These are phyloP conservation scores for Chaenocephalus aceratus DNA, from an alignment of 2,113 vertebrate genomes.

Conservation along the genomic window DNA sequence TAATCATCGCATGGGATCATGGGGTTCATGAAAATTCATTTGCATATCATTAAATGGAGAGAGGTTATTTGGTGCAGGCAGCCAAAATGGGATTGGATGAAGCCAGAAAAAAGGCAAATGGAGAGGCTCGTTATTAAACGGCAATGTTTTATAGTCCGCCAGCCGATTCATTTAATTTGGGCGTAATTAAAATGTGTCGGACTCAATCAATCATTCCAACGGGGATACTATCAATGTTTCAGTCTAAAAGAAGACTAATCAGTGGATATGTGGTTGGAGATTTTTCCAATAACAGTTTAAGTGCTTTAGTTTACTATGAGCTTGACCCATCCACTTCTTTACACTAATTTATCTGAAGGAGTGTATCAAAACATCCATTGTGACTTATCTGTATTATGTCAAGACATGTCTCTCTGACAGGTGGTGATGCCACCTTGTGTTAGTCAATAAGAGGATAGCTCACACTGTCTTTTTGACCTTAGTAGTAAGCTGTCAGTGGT, in stretches of 20 bases:
- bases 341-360: slow-evolving; percentile 45
- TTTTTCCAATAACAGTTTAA: slow-evolving; percentile 74
- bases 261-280: slow-evolving; percentile 62
- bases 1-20: slow-evolving; percentile 84
- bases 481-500: slow-evolving; percentile 54
- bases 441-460: slow-evolving; percentile 56
- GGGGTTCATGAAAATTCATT: slow-evolving; percentile 85
- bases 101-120: slow-evolving; percentile 66
- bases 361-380: slow-evolving; percentile 52
- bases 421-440: slow-evolving; percentile 57
- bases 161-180: slow-evolving; percentile 84
- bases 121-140: slow-evolving; percentile 80
- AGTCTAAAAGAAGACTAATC: slow-evolving; percentile 74
- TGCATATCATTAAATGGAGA: slow-evolving; percentile 84
- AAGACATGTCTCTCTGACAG: slow-evolving; percentile 61
- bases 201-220: slow-evolving; percentile 82
- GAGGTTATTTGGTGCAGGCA: slow-evolving; percentile 81
- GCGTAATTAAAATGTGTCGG: slow-evolving; percentile 84
- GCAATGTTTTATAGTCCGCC: slow-evolving; percentile 83
- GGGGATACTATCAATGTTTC: slow-evolving; percentile 79
- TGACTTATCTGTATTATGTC: slow-evolving; percentile 35
- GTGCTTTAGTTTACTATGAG: slow-evolving; percentile 60
- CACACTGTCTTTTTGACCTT: slow-evolving; percentile 67
- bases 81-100: slow-evolving; percentile 81
- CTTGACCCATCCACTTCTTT: slow-evolving; percentile 57